These are phyloP conservation scores for Tiphia femorata DNA, from an alignment of 2,888 invertebrate genomes.

Conservation along the genomic window DNA sequence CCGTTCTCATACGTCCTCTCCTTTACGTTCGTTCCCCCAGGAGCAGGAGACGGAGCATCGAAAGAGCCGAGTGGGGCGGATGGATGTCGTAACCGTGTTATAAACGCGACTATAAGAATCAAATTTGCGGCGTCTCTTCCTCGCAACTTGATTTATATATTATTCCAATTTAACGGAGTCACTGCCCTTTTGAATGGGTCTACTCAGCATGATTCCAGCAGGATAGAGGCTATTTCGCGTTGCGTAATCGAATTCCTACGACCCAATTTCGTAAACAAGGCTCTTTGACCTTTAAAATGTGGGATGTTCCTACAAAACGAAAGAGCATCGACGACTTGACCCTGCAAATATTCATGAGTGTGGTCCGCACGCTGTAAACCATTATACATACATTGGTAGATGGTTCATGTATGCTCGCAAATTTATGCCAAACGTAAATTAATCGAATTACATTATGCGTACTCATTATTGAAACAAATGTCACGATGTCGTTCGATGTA, in stretches of 20 bases:
- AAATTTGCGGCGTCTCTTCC: constrained; percentile 50
- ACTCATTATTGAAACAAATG: too few species aligned
- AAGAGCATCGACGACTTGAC: too few species aligned
- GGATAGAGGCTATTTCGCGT: neutral
- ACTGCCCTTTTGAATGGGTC: constrained; percentile 10
- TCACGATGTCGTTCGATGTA: too few species aligned
- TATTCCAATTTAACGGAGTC: constrained; percentile 45
- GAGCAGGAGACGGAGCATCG: constrained; percentile 23
- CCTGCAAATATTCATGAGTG: too few species aligned
- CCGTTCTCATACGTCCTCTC: constrained; percentile 20
- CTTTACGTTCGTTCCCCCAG: constrained; percentile 24
- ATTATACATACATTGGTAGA: too few species aligned
- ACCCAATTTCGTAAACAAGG: too few species aligned
- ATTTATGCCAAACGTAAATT: too few species aligned
- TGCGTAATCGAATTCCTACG: neutral
- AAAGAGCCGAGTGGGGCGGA: constrained; percentile 26
- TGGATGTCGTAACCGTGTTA: constrained; percentile 52
- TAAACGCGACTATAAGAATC: constrained; percentile 55
- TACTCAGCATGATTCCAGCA: neutral
- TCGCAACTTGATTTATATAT: constrained; percentile 42
- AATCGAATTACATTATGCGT: too few species aligned
- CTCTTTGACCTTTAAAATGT: too few species aligned
- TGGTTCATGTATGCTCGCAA: too few species aligned
- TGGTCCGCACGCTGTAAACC: too few species aligned
- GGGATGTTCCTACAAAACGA: too few species aligned